Evolutionary conservation across 2,888 invertebrate species (phyloP), one percentile per base, ranked within the genome.

Genomic region (Drosophila gaucha): DNA sequence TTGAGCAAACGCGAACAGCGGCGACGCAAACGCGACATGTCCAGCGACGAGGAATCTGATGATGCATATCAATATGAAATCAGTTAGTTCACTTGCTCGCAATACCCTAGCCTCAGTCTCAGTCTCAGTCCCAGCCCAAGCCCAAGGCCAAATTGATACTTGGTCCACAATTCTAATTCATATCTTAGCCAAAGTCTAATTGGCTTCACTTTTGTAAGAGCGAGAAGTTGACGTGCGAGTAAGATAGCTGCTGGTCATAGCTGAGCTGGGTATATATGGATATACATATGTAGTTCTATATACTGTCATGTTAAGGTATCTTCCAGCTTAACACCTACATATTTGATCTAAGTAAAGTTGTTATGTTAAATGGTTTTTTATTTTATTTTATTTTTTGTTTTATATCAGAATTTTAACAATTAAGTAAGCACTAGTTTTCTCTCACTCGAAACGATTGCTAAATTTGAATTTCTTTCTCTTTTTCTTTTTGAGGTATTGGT

Each of bases 31-130:
- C 85, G 89, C 28, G 90, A 91, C 44, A 77, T 91, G 64, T 91
- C 90, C 43, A 90, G 88, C 59, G 91, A 90, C 57, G 94, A 94
- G 86, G 94, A 94, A 39, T 90, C 91, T 1, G 91, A 91, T 49
- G 87, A 89, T 69, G 85, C 79, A 59, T 90, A 90, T 78, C 88
- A 84, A n/a, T 89, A 90, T 31, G 89, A 89, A 63, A 75, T 67
- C 49, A 89, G 89, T 57, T 90, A 88, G 72, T 73, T 63, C 8
- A 1, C 1, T 12, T 33, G 26, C 26, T 66, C 36, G 10, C 41
- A 14, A 14, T 5, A 41, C 5, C 36, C 2, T n/a, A 8, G 3
- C n/a, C 26, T 1, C 3, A 9, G 30, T 10, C n/a, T 3, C 6
- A 9, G 10, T n/a, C n/a, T n/a, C n/a, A n/a, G n/a, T n/a, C 30